Conservation (phyloP, 1,140 invertebrate genomes). For the Pseudomyrmex sp. region DNA sequence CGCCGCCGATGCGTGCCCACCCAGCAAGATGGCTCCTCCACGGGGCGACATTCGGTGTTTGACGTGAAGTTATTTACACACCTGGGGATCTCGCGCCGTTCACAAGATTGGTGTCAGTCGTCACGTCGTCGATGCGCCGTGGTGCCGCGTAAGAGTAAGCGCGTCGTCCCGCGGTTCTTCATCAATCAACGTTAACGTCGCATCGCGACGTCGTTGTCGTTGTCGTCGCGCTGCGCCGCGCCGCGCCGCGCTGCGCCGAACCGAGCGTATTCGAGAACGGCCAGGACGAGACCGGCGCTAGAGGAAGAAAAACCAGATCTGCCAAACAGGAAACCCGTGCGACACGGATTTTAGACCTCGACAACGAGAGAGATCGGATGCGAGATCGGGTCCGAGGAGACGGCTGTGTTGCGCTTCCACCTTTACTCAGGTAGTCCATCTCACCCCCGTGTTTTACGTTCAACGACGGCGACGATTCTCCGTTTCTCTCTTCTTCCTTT, state of each 20-base stretch:
- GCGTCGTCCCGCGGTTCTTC: background rate
- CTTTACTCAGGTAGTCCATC: conserved; percentile 30
- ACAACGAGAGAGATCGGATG: background rate
- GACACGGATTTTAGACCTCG: background rate
- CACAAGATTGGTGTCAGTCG: conserved; percentile 51
- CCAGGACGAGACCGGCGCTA: background rate
- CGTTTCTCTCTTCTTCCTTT: too few relatives aligned
- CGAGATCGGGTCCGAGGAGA: conserved; percentile 8
- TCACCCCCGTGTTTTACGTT: background rate
- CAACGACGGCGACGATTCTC: background rate
- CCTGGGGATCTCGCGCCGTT: conserved; percentile 69
- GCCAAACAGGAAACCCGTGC: background rate
- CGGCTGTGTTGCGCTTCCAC: conserved; percentile 25
- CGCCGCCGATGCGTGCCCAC: conserved; percentile 79
- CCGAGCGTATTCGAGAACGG: conserved; percentile 15
- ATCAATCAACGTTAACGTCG: background rate
- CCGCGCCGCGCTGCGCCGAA: background rate
- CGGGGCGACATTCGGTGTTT: conserved; percentile 82
- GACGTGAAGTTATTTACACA: conserved; percentile 81
- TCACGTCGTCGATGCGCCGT: conserved; percentile 42
- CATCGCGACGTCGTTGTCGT: background rate
- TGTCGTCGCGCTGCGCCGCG: background rate
- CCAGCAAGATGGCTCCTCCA: conserved; percentile 83
- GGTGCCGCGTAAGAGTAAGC: conserved; percentile 42
- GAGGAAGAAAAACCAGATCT: background rate